These are phyloP conservation scores for Oscarella lobularis DNA, from an alignment of 37 sponge, comb jelly and placozoan genomes.

Conservation along the genomic window DNA sequence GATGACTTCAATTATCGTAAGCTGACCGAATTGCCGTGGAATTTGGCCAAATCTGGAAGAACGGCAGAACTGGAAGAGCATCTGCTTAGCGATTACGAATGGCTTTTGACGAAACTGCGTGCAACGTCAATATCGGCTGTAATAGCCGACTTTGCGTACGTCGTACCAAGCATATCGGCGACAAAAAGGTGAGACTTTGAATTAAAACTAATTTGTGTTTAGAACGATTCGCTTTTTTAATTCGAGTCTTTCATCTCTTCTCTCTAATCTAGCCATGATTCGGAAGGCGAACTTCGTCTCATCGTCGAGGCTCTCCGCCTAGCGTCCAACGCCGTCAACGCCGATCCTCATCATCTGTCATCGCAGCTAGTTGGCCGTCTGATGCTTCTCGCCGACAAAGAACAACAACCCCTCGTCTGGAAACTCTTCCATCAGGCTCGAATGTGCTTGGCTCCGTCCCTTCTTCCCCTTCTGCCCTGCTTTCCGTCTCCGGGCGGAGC, in stretches of 20 bases:
- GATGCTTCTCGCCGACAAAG: constrained; percentile 16
- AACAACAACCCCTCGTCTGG: not conserved
- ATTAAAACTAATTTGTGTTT: no score
- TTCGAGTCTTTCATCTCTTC: no score
- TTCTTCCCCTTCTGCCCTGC: not conserved
- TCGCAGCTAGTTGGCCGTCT: constrained; percentile 44
- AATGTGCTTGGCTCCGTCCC: not conserved
- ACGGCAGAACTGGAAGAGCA: constrained; percentile 19
- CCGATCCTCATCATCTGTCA: constrained; percentile 23
- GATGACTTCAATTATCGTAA: constrained; percentile 40
- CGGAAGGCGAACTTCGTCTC: constrained; percentile 26
- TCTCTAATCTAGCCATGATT: not conserved
- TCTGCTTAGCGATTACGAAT: constrained; percentile 25
- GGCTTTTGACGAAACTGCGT: constrained; percentile 24
- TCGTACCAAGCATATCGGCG: constrained; percentile 39
- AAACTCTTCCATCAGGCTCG: not conserved
- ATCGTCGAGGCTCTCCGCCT: constrained; percentile 34
- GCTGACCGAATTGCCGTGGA: constrained; percentile 45
- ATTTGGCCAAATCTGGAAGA: constrained; percentile 14
- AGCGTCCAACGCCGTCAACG: constrained; percentile 18
- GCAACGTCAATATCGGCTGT: constrained; percentile 20
- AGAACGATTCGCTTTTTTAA: no score
- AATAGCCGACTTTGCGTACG: constrained; percentile 20
- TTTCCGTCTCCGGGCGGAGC: constrained; percentile 33
- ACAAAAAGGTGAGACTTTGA: constrained; percentile 19